Conservation (phyloP, 2,888 invertebrate genomes). For the Patella ulyssiponensis region DNA sequence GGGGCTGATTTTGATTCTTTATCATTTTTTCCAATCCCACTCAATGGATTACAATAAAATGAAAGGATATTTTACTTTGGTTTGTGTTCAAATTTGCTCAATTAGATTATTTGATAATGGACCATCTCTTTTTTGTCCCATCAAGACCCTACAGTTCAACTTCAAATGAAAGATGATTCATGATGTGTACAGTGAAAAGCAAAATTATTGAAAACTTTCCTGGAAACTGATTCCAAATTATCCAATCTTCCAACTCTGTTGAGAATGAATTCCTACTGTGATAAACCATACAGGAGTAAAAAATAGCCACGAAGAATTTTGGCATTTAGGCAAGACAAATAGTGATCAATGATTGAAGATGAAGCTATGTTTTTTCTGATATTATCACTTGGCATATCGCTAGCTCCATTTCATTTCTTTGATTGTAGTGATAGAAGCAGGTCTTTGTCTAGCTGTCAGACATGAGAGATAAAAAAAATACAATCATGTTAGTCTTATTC, state of each 20-base stretch:
- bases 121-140: too few relatives aligned
- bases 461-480: background rate
- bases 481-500: too few relatives aligned
- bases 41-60: too few relatives aligned
- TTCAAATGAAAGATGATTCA: too few relatives aligned
- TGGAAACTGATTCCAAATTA: constrained; percentile 7
- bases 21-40: too few relatives aligned
- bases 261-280: background rate
- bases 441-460: background rate
- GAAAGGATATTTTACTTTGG: too few relatives aligned
- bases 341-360: constrained; percentile 10
- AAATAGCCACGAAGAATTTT: constrained; percentile 5
- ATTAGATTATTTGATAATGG: too few relatives aligned
- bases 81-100: too few relatives aligned
- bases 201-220: background rate
- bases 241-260: background rate
- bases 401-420: constrained; percentile 12
- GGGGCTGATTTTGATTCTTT: too few relatives aligned
- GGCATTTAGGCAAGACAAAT: constrained; percentile 5
- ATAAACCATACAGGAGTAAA: background rate
- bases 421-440: background rate
- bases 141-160: too few relatives aligned
- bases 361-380: constrained; percentile 7
- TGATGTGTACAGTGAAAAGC: too few relatives aligned
- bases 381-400: constrained; percentile 8